Evolutionary conservation across 2,888 invertebrate species (phyloP), one percentile per base, ranked within the genome.

Genomic region (Electrophaes corylata): DNA sequence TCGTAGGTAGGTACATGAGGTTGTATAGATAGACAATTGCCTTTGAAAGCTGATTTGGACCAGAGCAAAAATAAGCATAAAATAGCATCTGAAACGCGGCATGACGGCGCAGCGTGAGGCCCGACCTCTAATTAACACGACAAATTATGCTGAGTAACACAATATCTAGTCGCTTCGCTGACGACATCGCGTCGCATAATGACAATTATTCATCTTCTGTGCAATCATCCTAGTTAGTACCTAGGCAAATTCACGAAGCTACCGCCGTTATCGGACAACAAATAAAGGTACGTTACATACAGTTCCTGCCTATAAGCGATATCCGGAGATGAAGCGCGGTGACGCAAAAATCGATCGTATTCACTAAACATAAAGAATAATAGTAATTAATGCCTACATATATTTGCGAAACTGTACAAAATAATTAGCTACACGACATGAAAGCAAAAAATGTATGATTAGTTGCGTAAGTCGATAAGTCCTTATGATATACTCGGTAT

Each of bases 81-180:
- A 33, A 43, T 4, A 33, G 48, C 40, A 51, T 57, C 43, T 48
- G 29, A 39, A 41, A 59, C 57, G 57, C 45, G 41, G 31, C 26
- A 29, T 29, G 6, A 29, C 26, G 26, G 26, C 23, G 23, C 23
- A 6, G 23, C 60, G 60, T 55, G 62, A 66, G 64, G 18, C 46
- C 49, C 47, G 64, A 59, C 50, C 56, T 64, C 57, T 66, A 69
- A 72, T 75, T 69, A 70, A 54, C 71, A 68, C 64, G 56, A 61
- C 67, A 75, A 72, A 73, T 69, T 10, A 67, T 45, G 46, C 55
- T 59, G 51, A n/a, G 72, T 57, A 72, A 73, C 63, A 73, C 67
- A 70, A 76, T 70, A 67, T 62, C 65, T 59, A 60, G 47, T 29
- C 40, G 40, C 52, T 56, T 58, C 35, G 53, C 56, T 60, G 40